Base-by-base conservation (phyloP, 2,797 vertebrate species). In the Gambelia wislizenii region DNA sequence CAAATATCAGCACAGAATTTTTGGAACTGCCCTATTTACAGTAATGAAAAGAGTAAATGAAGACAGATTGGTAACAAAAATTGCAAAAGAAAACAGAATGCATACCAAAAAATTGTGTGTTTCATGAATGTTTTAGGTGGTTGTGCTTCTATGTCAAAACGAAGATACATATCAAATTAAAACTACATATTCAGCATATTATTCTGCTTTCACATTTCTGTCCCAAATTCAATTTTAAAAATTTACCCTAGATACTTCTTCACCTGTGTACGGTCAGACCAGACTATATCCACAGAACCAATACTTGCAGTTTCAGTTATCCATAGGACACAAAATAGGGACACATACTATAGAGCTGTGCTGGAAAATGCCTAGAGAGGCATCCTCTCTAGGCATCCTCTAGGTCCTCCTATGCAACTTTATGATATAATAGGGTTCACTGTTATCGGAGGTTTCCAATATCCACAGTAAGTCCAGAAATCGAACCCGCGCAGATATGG, bases 1-100 rank as follows among this genome's bases (percentile, higher is more conserved):
- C 1, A 85, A 0, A 20, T 30, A 83, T 52, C 79, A 59, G 30
- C 80, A 44, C 30, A 20, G 16, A 74, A 84, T 25, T 39, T 39
- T 74, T 0, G 6, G 20, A 92, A 89, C 74, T 86, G 54, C 81
- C 83, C 39, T 79, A 76, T 56, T 86, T 33, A 14, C 16, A n/a
- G n/a, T n/a, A n/a, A n/a, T 90, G 39, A 91, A 91, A 94, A 87
- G 44, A 86, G 74, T 52, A 91, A 16, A 22, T 74, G 39, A 72
- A 89, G 84, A 59, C 75, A 6, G 13, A 89, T 10, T 89, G 59
- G 20, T 30, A 89, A 89, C n/a, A 56, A 47, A 52, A 36, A 85
- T n/a, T 14, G 42, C 12, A 18, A n/a, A 8, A 75, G 27, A 44
- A 72, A 83, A n/a, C 25, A 83, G 25, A 84, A 33, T 3, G 67